A percentile compares a stretch with the other conserved stretches of the same genome.
These are phyloP conservation scores for Pantala flavescens DNA, from an alignment of 1,140 invertebrate genomes.

Conservation along the genomic window DNA sequence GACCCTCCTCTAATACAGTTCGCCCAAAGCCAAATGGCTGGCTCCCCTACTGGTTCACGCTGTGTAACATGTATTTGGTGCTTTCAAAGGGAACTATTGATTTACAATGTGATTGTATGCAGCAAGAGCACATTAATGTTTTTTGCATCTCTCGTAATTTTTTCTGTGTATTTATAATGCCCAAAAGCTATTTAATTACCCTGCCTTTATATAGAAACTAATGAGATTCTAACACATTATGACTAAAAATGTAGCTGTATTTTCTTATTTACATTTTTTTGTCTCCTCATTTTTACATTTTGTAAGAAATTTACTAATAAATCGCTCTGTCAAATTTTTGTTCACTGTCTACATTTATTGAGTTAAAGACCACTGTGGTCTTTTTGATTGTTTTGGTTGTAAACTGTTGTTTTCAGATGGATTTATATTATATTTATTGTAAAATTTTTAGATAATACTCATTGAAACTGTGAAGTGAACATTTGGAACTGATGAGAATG, in stretches of 20 bases:
- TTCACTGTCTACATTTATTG: neutral
- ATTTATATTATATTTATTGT: too few relatives aligned
- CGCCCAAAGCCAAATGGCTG: neutral
- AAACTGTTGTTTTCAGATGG: too few relatives aligned
- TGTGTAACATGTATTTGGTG: constrained; percentile 9
- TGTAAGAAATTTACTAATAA: constrained; percentile 9
- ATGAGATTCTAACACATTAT: neutral
- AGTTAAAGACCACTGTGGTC: neutral
- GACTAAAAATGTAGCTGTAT: neutral
- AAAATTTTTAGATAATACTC: too few relatives aligned
- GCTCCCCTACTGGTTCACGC: constrained; percentile 1
- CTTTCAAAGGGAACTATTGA: neutral
- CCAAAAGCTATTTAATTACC: neutral
- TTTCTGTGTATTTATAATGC: constrained; percentile 7
- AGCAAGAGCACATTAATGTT: constrained; percentile 1
- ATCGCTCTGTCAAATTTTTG: neutral
- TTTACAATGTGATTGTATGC: constrained; percentile 1
- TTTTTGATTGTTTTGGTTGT: neutral
- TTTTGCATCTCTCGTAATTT: neutral
- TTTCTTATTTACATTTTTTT: constrained; percentile 9
- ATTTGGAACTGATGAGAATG: too few relatives aligned
- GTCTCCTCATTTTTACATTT: constrained; percentile 7
- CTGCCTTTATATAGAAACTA: neutral
- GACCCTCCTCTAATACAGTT: neutral
- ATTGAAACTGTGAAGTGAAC: too few relatives aligned